phyloP scores from a whole-genome alignment of 2,113 vertebrate genomes.

The Phalacrocorax carbo region DNA sequence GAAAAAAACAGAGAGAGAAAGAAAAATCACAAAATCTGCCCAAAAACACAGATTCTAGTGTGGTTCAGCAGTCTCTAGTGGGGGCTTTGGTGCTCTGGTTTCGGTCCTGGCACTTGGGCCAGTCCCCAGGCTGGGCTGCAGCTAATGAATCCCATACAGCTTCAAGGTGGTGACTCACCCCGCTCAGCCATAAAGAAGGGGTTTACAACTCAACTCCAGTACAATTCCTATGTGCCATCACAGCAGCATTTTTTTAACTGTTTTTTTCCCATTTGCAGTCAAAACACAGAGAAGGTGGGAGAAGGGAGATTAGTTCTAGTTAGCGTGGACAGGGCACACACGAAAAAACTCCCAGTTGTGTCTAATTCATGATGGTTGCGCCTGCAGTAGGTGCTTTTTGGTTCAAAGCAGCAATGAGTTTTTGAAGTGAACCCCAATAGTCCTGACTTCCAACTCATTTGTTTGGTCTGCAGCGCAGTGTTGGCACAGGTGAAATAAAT shows the following conservation, averaged over 20 bases:
- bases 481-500: neutral
- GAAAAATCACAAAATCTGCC: neutral
- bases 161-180: neutral
- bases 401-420: neutral
- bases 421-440: neutral
- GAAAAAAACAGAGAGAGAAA: no score
- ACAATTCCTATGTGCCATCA: neutral
- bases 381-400: accelerated
- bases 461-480: neutral
- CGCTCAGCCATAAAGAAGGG: neutral
- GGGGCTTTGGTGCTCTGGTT: neutral
- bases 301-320: neutral
- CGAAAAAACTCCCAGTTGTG: neutral
- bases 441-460: neutral
- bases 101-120: neutral
- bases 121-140: neutral
- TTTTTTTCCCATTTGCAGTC: neutral
- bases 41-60: neutral
- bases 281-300: neutral
- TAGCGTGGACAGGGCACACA: neutral
- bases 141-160: neutral
- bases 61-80: neutral
- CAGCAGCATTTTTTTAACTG: neutral
- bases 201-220: neutral
- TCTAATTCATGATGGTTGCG: accelerated